Conservation (phyloP, 1,140 invertebrate genomes). For the Achroia grisella region DNA sequence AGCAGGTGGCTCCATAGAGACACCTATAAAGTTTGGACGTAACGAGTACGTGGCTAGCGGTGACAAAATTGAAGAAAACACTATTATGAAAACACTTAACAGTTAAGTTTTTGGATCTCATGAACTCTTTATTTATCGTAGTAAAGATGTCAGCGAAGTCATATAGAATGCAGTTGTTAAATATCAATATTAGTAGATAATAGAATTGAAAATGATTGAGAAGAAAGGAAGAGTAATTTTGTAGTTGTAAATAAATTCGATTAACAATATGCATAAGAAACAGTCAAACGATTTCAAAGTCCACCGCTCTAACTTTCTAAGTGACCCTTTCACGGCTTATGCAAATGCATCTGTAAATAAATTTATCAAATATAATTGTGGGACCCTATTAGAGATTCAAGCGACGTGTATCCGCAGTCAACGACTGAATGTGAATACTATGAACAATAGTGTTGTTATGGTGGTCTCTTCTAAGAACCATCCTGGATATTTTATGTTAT, state of each 20-base stretch:
- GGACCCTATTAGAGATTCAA: conserved; percentile 65
- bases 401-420: conserved; percentile 57
- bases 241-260: too few species aligned
- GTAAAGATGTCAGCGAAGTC: too few species aligned
- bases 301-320: conserved; percentile 44
- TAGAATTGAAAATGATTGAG: too few species aligned
- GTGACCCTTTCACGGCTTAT: conserved; percentile 56
- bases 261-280: too few species aligned
- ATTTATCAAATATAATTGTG: conserved; percentile 73
- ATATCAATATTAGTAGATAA: too few species aligned
- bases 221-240: too few species aligned
- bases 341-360: conserved; percentile 66
- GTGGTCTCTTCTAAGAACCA: conserved; percentile 67
- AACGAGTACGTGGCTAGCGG: conserved; percentile 22
- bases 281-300: neutral
- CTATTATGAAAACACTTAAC: neutral
- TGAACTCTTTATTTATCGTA: too few species aligned
- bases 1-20: conserved; percentile 47
- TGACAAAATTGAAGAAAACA: conserved; percentile 7
- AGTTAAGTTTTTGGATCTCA: too few species aligned
- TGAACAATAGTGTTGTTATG: conserved; percentile 60
- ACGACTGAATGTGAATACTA: conserved; percentile 49
- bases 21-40: conserved; percentile 27
- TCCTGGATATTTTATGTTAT: conserved; percentile 56
- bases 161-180: too few species aligned